Evolutionary conservation across 2,797 vertebrate genomes (phyloP), one percentile per base, ranked within the genome.

Genomic region (Muscicapa comitata): DNA sequence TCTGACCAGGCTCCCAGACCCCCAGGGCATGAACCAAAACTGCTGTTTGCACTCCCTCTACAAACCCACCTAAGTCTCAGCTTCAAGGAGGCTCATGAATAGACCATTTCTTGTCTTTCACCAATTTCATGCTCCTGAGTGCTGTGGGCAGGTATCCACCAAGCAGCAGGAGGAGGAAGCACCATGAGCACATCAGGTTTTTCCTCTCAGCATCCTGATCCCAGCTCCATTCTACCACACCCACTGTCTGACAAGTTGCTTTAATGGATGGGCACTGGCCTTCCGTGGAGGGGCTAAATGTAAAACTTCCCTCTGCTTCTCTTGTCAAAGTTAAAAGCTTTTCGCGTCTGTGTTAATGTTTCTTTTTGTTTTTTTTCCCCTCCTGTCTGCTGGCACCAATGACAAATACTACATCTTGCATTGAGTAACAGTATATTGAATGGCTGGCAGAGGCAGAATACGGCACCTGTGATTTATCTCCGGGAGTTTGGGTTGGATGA

Each of bases 321-420:
- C 97, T 94, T 98, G 97, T 98, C 97, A 97, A 96, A 97, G 96
- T 97, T 98, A 98, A 98, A 98, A 98, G 98, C 98, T 97, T 98
- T 98, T 94, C 97, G 96, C 35, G 86, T 97, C 97, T 97, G 83
- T 97, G 97, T 97, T 98, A 98, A 98, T 97, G 97, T 96, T 96
- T 72, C 66, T 87, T 88, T 26, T 26, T 48, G 93, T 96, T 67
- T 40, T 54, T 47, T 63, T 31, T 8, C 1, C 2, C 54, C 94
- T 95, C 93, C 97, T 95, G 93, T 97, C 97, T 97, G 94, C 96
- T 96, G 98, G 96, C 97, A 97, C 97, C 96, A 78, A 50, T 98
- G 97, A 98, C 98, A 98, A 98, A 98, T 97, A 97, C 92, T 50
- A 91, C 96, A 95, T 97, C 97, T 96, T 82, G 94, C 91, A 92